Base-by-base conservation (phyloP, 2,113 vertebrate species). In the Lepus americanus region DNA sequence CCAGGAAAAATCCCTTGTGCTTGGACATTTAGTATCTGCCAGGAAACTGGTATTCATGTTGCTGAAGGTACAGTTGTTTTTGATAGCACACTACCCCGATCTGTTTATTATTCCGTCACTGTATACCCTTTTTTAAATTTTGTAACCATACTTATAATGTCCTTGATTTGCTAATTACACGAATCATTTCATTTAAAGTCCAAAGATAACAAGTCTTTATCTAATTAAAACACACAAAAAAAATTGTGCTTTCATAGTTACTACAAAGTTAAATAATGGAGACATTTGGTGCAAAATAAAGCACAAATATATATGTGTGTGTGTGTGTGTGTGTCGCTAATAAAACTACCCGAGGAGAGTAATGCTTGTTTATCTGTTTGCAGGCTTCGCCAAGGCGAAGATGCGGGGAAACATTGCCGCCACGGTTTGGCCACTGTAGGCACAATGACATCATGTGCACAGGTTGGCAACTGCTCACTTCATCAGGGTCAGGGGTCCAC, bases 281-380 rank as follows among this genome's bases (percentile, higher is more conserved):
- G 94, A 96, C 72, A 97, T 79, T 98, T 98, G 98, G 98, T 98
- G 97, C 97, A 97, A 97, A 97, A 98, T 97, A 98, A 98, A 98
- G 96, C 97, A 98, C 96, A 97, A 98, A 76, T 39, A 94, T 23
- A 88, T 31, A 77, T 49, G 72, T 39, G 78, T 61, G 91, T 39
- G 92, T 31, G 84, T 4, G 74, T 39, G 63, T 97, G 92, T 90
- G 98, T 36, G 33, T 36, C 33, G 96, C 96, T 98, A 98, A 98
- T 98, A 98, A 98, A 98, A 97, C 97, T 97, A 97, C 97, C 98
- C 98, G 98, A 98, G 98, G 98, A 98, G 98, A 98, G 98, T 98
- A 98, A 98, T 98, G 98, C 98, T 98, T 98, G 98, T 98, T 98
- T 98, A 97, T 98, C 98, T 98, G 98, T 97, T 98, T 98, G 33